Conservation (phyloP, 1,140 invertebrate genomes). For the Drosophila orosa region DNA sequence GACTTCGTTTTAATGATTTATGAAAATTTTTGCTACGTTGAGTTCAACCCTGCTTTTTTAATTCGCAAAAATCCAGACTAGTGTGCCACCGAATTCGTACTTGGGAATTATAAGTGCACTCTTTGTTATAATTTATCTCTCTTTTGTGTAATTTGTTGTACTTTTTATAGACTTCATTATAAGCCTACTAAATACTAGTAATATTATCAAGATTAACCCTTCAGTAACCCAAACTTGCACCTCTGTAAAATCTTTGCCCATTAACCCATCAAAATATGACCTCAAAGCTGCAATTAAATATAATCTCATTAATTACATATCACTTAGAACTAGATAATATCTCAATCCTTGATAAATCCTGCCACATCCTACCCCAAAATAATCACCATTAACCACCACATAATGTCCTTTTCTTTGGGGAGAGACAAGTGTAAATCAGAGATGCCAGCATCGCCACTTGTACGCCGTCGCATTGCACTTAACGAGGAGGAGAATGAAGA, state of each 20-base stretch:
- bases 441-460: constrained; percentile 51
- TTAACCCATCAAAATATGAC: not conserved
- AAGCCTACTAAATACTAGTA: not conserved
- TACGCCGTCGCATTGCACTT: constrained; percentile 60
- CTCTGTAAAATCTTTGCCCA: not conserved
- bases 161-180: not conserved
- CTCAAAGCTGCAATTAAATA: not conserved
- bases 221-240: not conserved
- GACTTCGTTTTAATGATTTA: no score
- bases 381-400: constrained; percentile 10
- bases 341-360: not conserved
- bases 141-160: no score
- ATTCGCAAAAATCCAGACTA: no score
- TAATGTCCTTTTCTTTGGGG: constrained; percentile 36
- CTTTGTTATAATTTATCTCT: not conserved
- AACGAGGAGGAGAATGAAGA: constrained; percentile 12
- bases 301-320: not conserved
- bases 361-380: not conserved
- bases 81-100: not conserved
- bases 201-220: not conserved
- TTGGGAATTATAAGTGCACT: not conserved
- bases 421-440: constrained; percentile 26
- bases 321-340: not conserved
- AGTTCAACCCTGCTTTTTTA: no score
- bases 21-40: no score